A percentile compares a stretch with the other conserved stretches of the same genome.
Evolutionary conservation across 2,888 invertebrate species (phyloP).

Genomic region (Ethmia dodecea): DNA sequence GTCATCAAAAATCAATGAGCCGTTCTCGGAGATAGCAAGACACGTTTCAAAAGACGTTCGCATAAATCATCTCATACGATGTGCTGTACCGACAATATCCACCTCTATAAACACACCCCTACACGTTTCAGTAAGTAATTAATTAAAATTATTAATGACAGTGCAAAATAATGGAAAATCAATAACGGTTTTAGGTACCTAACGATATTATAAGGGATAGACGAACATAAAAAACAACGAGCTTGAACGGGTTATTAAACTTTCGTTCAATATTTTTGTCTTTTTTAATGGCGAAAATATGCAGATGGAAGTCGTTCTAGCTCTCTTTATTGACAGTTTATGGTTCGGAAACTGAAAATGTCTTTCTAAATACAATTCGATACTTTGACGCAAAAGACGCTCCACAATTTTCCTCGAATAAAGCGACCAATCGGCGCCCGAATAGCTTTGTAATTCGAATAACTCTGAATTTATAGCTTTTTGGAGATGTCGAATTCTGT

Average conservation of each 20-base stretch:
- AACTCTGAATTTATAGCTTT: not conserved
- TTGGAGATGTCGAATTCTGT: not conserved
- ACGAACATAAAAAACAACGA: slow-evolving; percentile 18
- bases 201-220: slow-evolving; percentile 4
- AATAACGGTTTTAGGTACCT: slow-evolving; percentile 52
- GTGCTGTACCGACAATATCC: slow-evolving; percentile 43
- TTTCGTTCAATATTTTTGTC: slow-evolving; percentile 32
- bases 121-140: slow-evolving; percentile 47
- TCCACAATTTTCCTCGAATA: slow-evolving; percentile 24
- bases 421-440: slow-evolving; percentile 5
- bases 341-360: slow-evolving; percentile 70
- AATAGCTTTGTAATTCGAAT: not conserved
- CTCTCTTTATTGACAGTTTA: slow-evolving; percentile 70
- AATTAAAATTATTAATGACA: slow-evolving; percentile 74
- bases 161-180: slow-evolving; percentile 65
- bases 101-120: slow-evolving; percentile 40
- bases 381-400: slow-evolving; percentile 23
- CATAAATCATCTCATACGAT: slow-evolving; percentile 65
- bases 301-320: slow-evolving; percentile 36
- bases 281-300: slow-evolving; percentile 37
- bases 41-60: slow-evolving; percentile 32
- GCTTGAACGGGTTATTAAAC: slow-evolving; percentile 48
- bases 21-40: slow-evolving; percentile 32
- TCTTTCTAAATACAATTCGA: slow-evolving; percentile 53
- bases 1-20: slow-evolving; percentile 68